Base-by-base conservation (phyloP, 2,113 vertebrate genomes). In the Pseudorasbora parva region DNA sequence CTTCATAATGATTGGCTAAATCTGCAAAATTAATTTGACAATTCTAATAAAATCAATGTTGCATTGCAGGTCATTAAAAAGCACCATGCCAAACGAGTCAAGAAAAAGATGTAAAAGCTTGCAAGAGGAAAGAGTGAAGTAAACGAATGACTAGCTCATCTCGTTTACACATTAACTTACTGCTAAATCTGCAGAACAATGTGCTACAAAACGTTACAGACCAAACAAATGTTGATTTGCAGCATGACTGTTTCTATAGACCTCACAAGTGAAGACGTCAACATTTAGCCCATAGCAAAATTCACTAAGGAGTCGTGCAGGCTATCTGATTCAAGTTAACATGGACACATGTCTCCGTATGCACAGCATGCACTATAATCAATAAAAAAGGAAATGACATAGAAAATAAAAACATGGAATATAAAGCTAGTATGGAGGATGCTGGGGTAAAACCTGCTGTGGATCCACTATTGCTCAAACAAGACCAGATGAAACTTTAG, bases 261-360 rank as follows among this genome's bases (percentile, higher is more conserved):
- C 54, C 47, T 25, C 41, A 75, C 23, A 71, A 23, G 56, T 60
- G 25, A 84, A 62, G 69, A 75, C 23, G 64, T 80, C 79, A 51
- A 54, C 73, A 71, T 82, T 78, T 47, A 1, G 66, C 23, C 59
- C 54, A 78, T 59, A 25, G 21, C 54, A 66, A 25, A 37, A 5
- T 82, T 51, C n/a, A 57, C 80, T 57, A 25, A 27, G 66, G 25
- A 54, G 64, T 11, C 69, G 66, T 84, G 87, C 80, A 51, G 78
- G 83, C 85, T 60, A 86, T 90, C 62, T 69, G 68, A 88, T 89
- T 91, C 88, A 92, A 91, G 91, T 89, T 86, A 85, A 75, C 77
- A 78, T 41, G 79, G 43, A 23, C 82, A 33, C 74, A 62, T 43
- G 54, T 80, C 43, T 54, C 82, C 84, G 73, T 86, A 86, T 84